Base-by-base conservation (phyloP, 1,140 invertebrate genomes). In the Plutomurus gul region DNA sequence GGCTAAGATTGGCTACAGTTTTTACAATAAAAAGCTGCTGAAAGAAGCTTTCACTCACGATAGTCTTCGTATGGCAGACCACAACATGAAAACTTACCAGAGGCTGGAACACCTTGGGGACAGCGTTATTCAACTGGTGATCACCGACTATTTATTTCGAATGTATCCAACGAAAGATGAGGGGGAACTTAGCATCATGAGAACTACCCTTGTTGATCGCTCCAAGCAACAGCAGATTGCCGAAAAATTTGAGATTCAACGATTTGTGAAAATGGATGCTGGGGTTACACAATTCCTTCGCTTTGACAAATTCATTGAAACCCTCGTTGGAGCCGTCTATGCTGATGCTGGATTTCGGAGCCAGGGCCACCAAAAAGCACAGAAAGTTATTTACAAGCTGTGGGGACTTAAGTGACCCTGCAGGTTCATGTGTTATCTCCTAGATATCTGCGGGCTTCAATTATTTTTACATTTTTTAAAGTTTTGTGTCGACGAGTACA, bases 81-180 rank as follows among this genome's bases (percentile, higher is more conserved):
- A 2, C 0, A 30, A 39, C n/a, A 7, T 78, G 7, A 65, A 37
- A 1, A 36, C 36, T 3, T 78, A 78, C 25, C 76, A 78, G 22
- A 30, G 76, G 3, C 25, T 78, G n/a, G 76, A 78, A 43, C 51
- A 60, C 37, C 27, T 78, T 3, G 76, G 76, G 16, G 76, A 78
- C 76, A 49, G 37, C 37, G 56, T 78, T 8, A 18, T 78, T n/a
- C 18, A 71, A 36, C 37, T 78, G 6, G 40, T 78, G 8, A 43
- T 65, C 18, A 78, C 60, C 3, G 70, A 78, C 3, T 76, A 76
- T 46, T 46, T 78, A 13, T 78, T 47, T 20, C 11, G 22, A 18
- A 1, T 10, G 3, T 40, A 30, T 30, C 40, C 60, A 3, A 16
- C 0, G 16, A n/a, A 11, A 5, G 43, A 43, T 30, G 49, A 60